These are phyloP conservation scores for Hemicordylus capensis DNA, from an alignment of 2,113 vertebrate genomes.

Conservation along the genomic window DNA sequence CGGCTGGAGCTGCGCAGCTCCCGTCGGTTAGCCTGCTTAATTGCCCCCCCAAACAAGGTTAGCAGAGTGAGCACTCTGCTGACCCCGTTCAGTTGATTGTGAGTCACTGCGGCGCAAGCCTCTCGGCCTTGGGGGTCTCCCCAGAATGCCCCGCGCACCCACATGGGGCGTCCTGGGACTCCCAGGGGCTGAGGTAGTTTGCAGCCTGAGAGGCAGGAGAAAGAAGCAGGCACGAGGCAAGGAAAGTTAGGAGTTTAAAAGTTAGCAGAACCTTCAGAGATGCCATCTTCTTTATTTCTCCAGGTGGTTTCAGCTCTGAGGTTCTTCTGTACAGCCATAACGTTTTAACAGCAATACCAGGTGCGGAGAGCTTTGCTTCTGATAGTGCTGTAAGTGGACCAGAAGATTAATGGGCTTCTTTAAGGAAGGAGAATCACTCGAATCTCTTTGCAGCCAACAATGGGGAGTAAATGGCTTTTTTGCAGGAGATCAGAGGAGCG, in stretches of 20 bases:
- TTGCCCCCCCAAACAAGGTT: too few relatives aligned
- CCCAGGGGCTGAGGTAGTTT: not conserved
- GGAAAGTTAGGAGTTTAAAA: not conserved
- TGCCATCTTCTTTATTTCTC: not conserved
- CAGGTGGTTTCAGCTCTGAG: not conserved
- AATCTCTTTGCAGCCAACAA: not conserved
- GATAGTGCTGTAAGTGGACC: not conserved
- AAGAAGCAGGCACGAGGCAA: not conserved
- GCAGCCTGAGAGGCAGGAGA: not conserved
- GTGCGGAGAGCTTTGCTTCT: not conserved
- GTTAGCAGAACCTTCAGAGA: not conserved
- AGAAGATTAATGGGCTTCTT: not conserved
- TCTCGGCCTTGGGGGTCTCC: too few relatives aligned
- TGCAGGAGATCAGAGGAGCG: slow-evolving; percentile 10
- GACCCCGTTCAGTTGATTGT: too few relatives aligned
- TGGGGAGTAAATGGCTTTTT: slow-evolving; percentile 37
- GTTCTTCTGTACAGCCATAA: not conserved
- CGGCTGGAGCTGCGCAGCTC: too few relatives aligned
- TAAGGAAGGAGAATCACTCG: slow-evolving; percentile 19
- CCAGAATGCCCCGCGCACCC: too few relatives aligned
- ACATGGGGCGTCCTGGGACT: too few relatives aligned
- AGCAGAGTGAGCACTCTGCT: too few relatives aligned
- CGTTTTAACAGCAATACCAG: not conserved
- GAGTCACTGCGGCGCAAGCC: too few relatives aligned
- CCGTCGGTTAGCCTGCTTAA: too few relatives aligned